Evolutionary conservation across 2,888 invertebrate species (phyloP).

Genomic region (Heliconius aoede): DNA sequence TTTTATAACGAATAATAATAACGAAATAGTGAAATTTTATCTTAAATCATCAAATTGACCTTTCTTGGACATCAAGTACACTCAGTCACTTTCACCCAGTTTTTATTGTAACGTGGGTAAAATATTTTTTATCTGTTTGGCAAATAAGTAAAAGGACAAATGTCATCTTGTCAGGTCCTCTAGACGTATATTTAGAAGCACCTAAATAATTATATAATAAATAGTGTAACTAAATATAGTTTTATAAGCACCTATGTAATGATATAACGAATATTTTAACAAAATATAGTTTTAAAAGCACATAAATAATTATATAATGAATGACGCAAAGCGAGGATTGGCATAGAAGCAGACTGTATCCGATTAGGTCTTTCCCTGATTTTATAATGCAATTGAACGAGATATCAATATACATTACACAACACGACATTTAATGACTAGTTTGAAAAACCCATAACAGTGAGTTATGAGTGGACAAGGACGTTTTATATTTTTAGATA

Average conservation of each 20-base stretch:
- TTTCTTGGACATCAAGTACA: not conserved
- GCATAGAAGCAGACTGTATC: constrained; percentile 7
- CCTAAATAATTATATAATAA: not conserved
- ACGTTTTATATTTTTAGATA: constrained; percentile 13
- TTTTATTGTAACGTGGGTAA: constrained; percentile 12
- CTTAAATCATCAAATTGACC: not conserved
- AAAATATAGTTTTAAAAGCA: not conserved
- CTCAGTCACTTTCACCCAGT: not conserved
- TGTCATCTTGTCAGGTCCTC: too few species aligned
- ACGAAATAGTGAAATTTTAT: not conserved
- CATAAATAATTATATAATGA: not conserved
- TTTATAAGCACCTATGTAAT: not conserved
- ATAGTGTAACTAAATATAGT: too few species aligned
- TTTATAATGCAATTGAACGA: constrained; percentile 17
- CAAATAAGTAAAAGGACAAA: not conserved
- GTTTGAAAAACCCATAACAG: constrained; percentile 19
- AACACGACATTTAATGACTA: constrained; percentile 2
- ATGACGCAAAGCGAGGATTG: not conserved
- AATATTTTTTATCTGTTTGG: constrained; percentile 1
- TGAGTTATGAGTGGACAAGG: constrained; percentile 4
- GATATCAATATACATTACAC: constrained; percentile 5
- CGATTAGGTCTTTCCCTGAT: constrained; percentile 4
- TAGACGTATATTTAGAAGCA: too few species aligned
- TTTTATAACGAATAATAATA: too few species aligned
- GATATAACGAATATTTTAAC: not conserved